Base-by-base conservation (phyloP, 2,797 vertebrate species). In the Neosilurus mollespiculum region DNA sequence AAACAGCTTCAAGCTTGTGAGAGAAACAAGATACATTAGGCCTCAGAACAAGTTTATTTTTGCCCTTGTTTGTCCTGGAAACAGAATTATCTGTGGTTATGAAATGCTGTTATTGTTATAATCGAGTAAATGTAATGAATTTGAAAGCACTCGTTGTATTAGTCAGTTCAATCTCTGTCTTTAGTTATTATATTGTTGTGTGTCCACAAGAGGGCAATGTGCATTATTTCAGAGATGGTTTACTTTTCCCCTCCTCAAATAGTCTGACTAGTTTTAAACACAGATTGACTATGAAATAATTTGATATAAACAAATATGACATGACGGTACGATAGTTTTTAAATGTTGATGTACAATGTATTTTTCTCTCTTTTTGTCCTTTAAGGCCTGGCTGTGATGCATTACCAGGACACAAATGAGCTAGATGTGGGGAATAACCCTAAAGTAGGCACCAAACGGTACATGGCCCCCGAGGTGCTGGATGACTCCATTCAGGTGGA, bases 401-500 rank as follows among this genome's bases (percentile, higher is more conserved):
- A 99, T 93, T 99, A 98, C 83, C 98, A 99, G 89, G 96, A 97
- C 93, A 99, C 97, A 11, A 99, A 99, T 16, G 97, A 98, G 91
- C 73, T 99, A 71, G 98, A 99, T 0, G 97, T 99, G 88, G 98
- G 97, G 14, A 99, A 98, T 93, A 99, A 99, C 66, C 97, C 98
- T 7, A 97, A 98, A 0, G 98, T 99, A 84, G 98, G 98, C 59
- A 99, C 98, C 80, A 99, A 99, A 83, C 96, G 98, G 82, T 99
- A 99, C 94, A 99, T 99, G 98, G 98, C 98, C 2, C 98, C 98
- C 0, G 98, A 99, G 77, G 97, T 99, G 53, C 89, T 99, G 9
- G 98, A 99, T 12, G 98, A 99, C 90, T 96, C 94, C 1, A 98
- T 99, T 90, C 98, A 99, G 91, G 96, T 95, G 73, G 97, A 99